Percentiles rank a stretch among this genome's conserved stretches.
These are phyloP conservation scores for Crocuta crocuta DNA, from an alignment of 2,113 vertebrate genomes.

Conservation along the genomic window DNA sequence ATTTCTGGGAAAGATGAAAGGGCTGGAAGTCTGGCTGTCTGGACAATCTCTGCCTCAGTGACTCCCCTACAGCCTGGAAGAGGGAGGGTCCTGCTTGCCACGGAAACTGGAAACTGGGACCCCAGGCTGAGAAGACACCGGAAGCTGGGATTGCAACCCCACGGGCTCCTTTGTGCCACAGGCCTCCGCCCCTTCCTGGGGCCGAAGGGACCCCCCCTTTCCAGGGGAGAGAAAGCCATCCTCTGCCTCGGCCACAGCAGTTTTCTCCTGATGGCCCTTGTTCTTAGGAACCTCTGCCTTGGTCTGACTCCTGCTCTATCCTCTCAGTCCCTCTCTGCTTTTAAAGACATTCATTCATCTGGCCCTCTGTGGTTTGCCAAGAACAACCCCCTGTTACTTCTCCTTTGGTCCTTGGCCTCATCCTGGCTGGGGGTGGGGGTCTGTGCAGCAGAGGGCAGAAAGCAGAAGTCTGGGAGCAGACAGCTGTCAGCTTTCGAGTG, in stretches of 20 bases:
- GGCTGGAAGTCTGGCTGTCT: not conserved
- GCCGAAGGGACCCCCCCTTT: not conserved
- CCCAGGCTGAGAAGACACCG: not conserved
- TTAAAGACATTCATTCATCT: not conserved
- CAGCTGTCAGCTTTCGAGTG: not conserved
- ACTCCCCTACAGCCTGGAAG: not conserved
- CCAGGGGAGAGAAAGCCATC: not conserved
- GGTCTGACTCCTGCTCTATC: not conserved
- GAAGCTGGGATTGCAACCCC: not conserved
- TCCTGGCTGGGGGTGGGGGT: not conserved
- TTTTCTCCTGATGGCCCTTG: not conserved
- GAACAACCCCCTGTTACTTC: not conserved
- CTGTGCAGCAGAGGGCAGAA: not conserved
- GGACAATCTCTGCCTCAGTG: not conserved
- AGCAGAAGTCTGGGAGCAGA: not conserved
- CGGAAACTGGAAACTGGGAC: slow-evolving; percentile 9
- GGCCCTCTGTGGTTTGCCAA: not conserved
- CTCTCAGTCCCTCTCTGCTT: not conserved
- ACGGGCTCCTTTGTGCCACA: not conserved
- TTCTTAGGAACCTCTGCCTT: slow-evolving; percentile 15
- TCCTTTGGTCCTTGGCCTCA: not conserved
- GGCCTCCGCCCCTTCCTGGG: slow-evolving; percentile 46
- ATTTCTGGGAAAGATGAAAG: not conserved
- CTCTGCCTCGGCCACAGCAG: not conserved
- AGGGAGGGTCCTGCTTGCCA: not conserved